Evolutionary conservation across 2,113 vertebrate genomes (phyloP).

Genomic region (Chunga burmeisteri): DNA sequence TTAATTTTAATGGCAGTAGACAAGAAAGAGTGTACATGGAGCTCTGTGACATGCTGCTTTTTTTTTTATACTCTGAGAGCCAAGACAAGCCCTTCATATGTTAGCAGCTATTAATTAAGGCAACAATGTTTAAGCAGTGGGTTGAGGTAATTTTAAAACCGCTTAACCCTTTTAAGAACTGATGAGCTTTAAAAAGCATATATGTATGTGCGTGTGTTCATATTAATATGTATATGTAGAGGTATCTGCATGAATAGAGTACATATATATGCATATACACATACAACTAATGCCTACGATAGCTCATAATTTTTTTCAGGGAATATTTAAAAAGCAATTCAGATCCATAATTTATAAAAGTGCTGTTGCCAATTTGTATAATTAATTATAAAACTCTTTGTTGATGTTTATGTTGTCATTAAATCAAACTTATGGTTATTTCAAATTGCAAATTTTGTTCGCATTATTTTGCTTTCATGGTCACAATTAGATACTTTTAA

Average conservation of each 20-base stretch:
- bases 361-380: background rate
- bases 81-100: constrained; percentile 37
- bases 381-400: constrained; percentile 3
- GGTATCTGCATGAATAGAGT: background rate
- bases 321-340: background rate
- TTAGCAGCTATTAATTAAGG: constrained; percentile 70
- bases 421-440: background rate
- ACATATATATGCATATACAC: background rate
- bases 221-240: background rate
- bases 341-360: background rate
- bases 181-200: background rate
- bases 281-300: background rate
- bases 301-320: background rate
- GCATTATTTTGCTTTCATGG: constrained; percentile 18
- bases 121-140: constrained; percentile 48
- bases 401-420: constrained; percentile 1
- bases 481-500: background rate
- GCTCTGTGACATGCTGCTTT: constrained; percentile 45
- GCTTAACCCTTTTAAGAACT: constrained; percentile 47
- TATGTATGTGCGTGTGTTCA: background rate
- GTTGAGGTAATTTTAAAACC: constrained; percentile 59
- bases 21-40: constrained; percentile 18
- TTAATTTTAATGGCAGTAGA: constrained; percentile 47
- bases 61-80: constrained; percentile 19
- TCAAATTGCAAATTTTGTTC: background rate